phyloP scores from a whole-genome alignment of 2,888 invertebrate species.

The Hipparchia sbordonii region DNA sequence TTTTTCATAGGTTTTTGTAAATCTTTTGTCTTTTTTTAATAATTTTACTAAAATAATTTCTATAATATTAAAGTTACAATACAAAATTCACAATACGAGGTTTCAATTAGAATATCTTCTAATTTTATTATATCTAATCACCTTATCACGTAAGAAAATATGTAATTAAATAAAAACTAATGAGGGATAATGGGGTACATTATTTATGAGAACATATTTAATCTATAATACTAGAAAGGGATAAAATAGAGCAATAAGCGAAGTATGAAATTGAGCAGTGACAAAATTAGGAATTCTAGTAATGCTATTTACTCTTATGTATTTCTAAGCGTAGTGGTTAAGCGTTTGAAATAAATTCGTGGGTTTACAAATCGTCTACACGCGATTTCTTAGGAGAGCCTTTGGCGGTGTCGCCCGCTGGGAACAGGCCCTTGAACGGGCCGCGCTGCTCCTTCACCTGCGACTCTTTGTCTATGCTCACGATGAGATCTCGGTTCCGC shows the following conservation, averaged over 20 bases:
- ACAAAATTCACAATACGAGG: neutral
- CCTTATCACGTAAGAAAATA: neutral
- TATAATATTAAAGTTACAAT: neutral
- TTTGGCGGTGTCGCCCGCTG: conserved; percentile 57
- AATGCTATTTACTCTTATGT: conserved; percentile 28
- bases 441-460: conserved; percentile 66
- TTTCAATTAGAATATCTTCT: neutral
- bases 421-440: conserved; percentile 59
- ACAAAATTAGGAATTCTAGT: conserved; percentile 41
- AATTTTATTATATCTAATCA: neutral
- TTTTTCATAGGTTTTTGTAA: neutral
- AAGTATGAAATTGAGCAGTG: conserved; percentile 31
- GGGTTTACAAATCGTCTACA: conserved; percentile 40
- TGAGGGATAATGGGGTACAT: too few species aligned
- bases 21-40: neutral
- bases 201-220: neutral
- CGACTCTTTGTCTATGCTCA: conserved; percentile 58
- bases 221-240: conserved; percentile 1
- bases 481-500: conserved; percentile 57
- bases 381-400: conserved; percentile 57
- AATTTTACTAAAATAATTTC: neutral
- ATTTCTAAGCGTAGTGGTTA: neutral
- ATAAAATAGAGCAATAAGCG: neutral
- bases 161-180: too few species aligned
- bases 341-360: conserved; percentile 18